Conservation (phyloP, 2,888 invertebrate genomes). For the Leptinotarsa juncta region DNA sequence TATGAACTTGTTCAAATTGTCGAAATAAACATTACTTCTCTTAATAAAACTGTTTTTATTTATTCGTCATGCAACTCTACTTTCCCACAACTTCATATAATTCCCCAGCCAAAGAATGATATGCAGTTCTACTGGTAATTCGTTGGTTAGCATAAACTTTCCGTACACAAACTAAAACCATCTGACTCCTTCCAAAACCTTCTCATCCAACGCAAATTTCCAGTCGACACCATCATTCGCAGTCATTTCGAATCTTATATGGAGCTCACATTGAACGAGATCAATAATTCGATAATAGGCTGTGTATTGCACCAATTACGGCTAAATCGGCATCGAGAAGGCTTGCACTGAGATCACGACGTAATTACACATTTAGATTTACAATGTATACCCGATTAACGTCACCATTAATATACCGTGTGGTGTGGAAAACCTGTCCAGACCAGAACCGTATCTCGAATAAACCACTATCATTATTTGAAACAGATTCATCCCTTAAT, state of each 20-base stretch:
- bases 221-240: background rate
- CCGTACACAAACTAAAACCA: background rate
- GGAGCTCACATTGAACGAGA: slow-evolving; percentile 46
- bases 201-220: background rate
- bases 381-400: slow-evolving; percentile 17
- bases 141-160: background rate
- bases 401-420: slow-evolving; percentile 16
- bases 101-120: no score
- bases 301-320: slow-evolving; percentile 38
- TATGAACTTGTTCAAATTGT: no score
- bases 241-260: slow-evolving; percentile 31
- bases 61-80: no score
- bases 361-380: slow-evolving; percentile 18
- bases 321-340: slow-evolving; percentile 25
- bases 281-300: slow-evolving; percentile 44
- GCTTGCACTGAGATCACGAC: slow-evolving; percentile 27
- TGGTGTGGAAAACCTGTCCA: slow-evolving; percentile 9
- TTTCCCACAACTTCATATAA: no score
- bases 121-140: no score
- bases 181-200: background rate
- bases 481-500: no score
- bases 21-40: no score
- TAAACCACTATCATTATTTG: background rate
- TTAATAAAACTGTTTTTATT: no score
- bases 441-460: background rate